Evolutionary conservation across 2,113 vertebrate species (phyloP).

Genomic region (Hippoglossus stenolepis): DNA sequence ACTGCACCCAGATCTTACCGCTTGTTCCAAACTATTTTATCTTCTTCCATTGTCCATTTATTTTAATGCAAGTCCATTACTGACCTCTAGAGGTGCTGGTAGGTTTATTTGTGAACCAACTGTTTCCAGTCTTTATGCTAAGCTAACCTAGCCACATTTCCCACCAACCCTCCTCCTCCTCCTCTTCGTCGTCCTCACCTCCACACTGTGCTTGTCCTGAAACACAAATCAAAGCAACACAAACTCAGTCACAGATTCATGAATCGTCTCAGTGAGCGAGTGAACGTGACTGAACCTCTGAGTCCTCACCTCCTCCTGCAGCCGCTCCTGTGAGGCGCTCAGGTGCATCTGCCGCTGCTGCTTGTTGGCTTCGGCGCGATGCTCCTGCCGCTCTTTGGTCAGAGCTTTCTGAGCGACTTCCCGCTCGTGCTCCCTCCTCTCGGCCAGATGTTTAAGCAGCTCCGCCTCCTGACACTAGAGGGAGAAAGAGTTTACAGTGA

Average conservation of each 20-base stretch:
- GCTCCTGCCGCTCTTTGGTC: conserved; percentile 91
- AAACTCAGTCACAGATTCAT: background rate
- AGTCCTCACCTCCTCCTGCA: conserved; percentile 88
- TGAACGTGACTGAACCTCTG: accelerated
- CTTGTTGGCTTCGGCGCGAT: conserved; percentile 91
- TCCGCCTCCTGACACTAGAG: conserved; percentile 93
- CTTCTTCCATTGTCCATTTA: too few relatives aligned
- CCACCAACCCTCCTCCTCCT: background rate
- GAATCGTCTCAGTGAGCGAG: background rate
- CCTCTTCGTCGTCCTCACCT: conserved; percentile 84
- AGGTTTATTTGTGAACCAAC: too few relatives aligned
- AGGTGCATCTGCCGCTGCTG: conserved; percentile 88
- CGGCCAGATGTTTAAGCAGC: conserved; percentile 92
- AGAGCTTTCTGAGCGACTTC: conserved; percentile 94
- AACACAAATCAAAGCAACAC: conserved; percentile 44
- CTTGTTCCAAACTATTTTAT: too few relatives aligned
- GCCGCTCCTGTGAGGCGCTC: conserved; percentile 77
- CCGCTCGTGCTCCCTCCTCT: conserved; percentile 90
- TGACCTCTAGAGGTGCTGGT: too few relatives aligned
- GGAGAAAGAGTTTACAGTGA: background rate
- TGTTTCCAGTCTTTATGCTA: background rate
- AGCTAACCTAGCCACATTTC: background rate
- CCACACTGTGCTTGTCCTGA: conserved; percentile 93
- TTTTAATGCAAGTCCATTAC: too few relatives aligned
- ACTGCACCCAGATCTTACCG: too few relatives aligned